These are phyloP conservation scores for Steromphala cineraria DNA, from an alignment of 2,888 invertebrate genomes.

Conservation along the genomic window DNA sequence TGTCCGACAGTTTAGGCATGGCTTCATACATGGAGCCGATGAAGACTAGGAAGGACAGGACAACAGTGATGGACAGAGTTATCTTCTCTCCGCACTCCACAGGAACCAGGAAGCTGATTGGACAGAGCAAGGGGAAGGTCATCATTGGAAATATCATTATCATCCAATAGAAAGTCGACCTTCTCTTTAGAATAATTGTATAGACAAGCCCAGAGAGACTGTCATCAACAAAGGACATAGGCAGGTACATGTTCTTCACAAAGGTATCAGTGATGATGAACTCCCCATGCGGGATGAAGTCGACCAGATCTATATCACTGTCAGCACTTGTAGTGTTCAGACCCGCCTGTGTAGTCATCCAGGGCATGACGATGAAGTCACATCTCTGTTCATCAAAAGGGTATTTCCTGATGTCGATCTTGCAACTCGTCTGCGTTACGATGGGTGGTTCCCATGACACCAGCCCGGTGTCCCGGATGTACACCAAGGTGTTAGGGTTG, in stretches of 20 bases:
- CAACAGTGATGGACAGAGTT: slow-evolving; percentile 34
- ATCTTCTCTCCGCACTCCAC: slow-evolving; percentile 36
- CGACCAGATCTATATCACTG: not conserved
- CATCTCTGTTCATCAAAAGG: slow-evolving; percentile 37
- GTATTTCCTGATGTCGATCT: slow-evolving; percentile 30
- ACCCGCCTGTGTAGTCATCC: not conserved
- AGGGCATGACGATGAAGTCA: slow-evolving; percentile 14
- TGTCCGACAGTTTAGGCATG: not conserved
- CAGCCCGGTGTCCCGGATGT: slow-evolving; percentile 2
- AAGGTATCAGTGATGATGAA: not conserved
- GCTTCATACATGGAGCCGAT: slow-evolving; percentile 6
- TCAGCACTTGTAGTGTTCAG: not conserved
- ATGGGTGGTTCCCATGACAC: slow-evolving; percentile 21
- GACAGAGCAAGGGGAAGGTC: slow-evolving; percentile 28
- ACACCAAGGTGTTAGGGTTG: slow-evolving; percentile 6
- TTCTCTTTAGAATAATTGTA: not conserved
- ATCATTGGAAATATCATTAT: slow-evolving; percentile 30
- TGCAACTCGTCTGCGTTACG: slow-evolving; percentile 6
- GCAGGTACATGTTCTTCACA: not conserved
- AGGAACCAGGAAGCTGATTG: slow-evolving; percentile 34
- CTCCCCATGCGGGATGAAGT: not conserved
- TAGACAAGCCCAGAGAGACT: not conserved
- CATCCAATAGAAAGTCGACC: slow-evolving; percentile 20
- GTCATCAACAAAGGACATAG: not conserved
- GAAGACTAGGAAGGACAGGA: slow-evolving; percentile 36